phyloP scores from a whole-genome alignment of 1,140 invertebrate genomes.

The Parapsyche elsis region DNA sequence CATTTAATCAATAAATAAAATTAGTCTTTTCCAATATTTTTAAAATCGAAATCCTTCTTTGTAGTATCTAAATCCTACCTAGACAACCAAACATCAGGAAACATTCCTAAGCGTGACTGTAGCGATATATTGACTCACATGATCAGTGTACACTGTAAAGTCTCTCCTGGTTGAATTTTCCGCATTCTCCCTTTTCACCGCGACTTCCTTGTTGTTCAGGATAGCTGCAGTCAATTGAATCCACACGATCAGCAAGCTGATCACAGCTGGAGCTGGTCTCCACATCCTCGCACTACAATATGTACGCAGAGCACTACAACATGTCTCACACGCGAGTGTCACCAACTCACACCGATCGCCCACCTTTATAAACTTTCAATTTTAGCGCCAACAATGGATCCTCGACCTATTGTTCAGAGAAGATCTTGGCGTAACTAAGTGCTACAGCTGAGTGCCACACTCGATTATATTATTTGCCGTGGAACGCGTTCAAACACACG shows the following conservation, averaged over 20 bases:
- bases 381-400: not conserved
- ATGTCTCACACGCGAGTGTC: slow-evolving; percentile 5
- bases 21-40: too few species aligned
- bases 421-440: slow-evolving; percentile 24
- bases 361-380: slow-evolving; percentile 5
- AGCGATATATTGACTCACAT: slow-evolving; percentile 18
- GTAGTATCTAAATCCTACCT: too few species aligned
- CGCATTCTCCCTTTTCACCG: not conserved
- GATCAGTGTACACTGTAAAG: not conserved
- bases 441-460: too few species aligned
- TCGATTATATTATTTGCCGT: too few species aligned
- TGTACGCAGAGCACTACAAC: not conserved
- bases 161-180: not conserved
- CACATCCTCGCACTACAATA: too few species aligned
- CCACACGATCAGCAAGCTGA: not conserved
- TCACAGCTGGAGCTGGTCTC: too few species aligned
- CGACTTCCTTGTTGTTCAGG: not conserved
- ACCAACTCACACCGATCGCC: not conserved
- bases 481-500: too few species aligned
- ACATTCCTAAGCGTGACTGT: too few species aligned
- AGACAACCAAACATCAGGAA: too few species aligned
- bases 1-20: too few species aligned
- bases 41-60: too few species aligned
- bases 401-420: not conserved
- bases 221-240: not conserved